These are phyloP conservation scores for Rissa tridactyla DNA, from an alignment of 2,113 vertebrate species.

Conservation along the genomic window DNA sequence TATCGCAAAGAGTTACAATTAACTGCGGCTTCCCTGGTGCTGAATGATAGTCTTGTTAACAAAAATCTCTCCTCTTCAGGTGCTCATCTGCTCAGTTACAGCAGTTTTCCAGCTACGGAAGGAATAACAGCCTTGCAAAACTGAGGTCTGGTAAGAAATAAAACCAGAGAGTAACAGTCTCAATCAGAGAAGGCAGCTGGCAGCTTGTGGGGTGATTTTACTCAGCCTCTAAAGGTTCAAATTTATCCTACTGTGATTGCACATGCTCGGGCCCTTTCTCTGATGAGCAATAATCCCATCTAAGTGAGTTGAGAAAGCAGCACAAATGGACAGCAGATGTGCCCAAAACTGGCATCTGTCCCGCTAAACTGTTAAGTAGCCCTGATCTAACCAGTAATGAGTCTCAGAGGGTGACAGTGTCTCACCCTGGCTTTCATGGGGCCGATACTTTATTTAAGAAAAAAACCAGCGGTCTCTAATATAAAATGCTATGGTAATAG, in stretches of 20 bases:
- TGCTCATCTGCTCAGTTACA: not conserved
- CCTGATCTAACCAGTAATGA: not conserved
- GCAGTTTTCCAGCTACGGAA: not conserved
- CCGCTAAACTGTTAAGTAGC: not conserved
- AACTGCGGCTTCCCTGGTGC: not conserved
- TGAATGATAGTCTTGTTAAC: not conserved
- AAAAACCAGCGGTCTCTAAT: not conserved
- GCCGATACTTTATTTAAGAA: not conserved
- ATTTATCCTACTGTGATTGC: not conserved
- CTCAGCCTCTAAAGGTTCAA: not conserved
- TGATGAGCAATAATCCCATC: not conserved
- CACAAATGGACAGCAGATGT: conserved; percentile 2
- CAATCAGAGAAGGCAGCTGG: not conserved
- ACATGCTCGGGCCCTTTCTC: not conserved
- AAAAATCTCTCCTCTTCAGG: not conserved
- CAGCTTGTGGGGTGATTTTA: not conserved
- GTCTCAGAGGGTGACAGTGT: not conserved
- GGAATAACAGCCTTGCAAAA: not conserved
- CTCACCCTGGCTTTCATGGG: not conserved
- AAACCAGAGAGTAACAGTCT: not conserved
- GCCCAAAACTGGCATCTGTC: not conserved
- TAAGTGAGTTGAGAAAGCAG: not conserved
- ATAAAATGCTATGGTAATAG: not conserved
- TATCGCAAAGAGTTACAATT: not conserved
- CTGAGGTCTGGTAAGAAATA: not conserved